These are phyloP conservation scores for Scyliorhinus canicula DNA, from an alignment of 2,797 vertebrate genomes.

Conservation along the genomic window DNA sequence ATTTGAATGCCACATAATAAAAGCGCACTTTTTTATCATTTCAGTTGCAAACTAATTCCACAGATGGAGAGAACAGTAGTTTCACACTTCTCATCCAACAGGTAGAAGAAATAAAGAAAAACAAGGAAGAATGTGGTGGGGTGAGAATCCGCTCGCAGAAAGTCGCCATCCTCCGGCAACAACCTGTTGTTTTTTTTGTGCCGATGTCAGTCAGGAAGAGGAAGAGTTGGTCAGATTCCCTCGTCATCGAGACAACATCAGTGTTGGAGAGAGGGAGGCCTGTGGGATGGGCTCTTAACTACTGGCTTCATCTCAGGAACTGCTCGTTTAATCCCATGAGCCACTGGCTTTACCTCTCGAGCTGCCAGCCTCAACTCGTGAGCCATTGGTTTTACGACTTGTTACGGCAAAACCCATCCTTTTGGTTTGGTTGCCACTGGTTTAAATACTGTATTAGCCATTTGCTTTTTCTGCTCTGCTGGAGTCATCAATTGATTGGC, in stretches of 20 bases:
- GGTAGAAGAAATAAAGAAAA: too few species aligned
- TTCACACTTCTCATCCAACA: too few species aligned
- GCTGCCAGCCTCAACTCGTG: neutral
- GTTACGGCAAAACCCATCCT: neutral
- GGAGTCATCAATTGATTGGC: slow-evolving; percentile 64
- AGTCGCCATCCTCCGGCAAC: too few species aligned
- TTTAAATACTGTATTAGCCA: neutral
- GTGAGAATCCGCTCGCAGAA: too few species aligned
- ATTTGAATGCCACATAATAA: too few species aligned
- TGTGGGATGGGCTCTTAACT: neutral
- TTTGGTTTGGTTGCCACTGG: neutral
- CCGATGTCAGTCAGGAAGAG: too few species aligned
- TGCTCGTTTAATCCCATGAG: neutral
- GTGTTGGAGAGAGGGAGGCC: slow-evolving; percentile 41
- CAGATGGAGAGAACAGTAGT: too few species aligned
- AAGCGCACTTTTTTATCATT: too few species aligned
- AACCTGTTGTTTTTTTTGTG: too few species aligned
- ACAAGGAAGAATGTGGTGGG: too few species aligned
- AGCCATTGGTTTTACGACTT: neutral
- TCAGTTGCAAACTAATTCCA: too few species aligned
- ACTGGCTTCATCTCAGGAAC: neutral
- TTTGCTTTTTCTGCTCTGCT: neutral
- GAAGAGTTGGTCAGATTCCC: too few species aligned
- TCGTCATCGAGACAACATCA: slow-evolving; percentile 61
- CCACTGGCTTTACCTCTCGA: neutral